Evolutionary conservation across 2,888 invertebrate genomes (phyloP).

Genomic region (Coelopa pilipes): DNA sequence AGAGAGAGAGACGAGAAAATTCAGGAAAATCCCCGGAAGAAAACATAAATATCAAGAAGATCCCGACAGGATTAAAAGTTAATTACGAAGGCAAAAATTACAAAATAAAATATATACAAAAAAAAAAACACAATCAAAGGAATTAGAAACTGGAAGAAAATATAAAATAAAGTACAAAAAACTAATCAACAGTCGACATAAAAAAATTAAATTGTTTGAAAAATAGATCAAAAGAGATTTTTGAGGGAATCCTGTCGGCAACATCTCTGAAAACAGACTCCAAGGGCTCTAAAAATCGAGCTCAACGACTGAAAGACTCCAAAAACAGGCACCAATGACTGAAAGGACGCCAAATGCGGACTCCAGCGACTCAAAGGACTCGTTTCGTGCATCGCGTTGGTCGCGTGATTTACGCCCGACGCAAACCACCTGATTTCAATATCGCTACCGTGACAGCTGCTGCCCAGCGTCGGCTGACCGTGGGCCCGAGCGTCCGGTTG

Average conservation of each 20-base stretch:
- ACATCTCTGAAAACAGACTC: too few species aligned
- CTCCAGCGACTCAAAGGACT: background rate
- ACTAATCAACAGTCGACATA: background rate
- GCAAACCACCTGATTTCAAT: conserved; percentile 28
- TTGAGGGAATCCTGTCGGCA: background rate
- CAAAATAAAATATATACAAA: conserved; percentile 3
- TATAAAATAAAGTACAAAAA: background rate
- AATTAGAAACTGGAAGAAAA: background rate
- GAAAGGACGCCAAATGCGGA: background rate
- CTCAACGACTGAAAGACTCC: background rate
- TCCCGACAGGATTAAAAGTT: too few species aligned
- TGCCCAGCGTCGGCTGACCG: conserved; percentile 46
- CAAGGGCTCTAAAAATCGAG: background rate
- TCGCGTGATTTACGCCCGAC: conserved; percentile 25
- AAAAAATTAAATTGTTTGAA: background rate
- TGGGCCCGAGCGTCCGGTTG: too few species aligned
- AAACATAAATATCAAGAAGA: background rate
- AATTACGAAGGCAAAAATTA: conserved; percentile 7
- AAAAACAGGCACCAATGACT: background rate
- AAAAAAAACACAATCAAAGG: background rate
- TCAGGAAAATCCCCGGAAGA: background rate
- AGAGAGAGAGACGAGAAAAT: background rate
- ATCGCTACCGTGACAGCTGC: conserved; percentile 16
- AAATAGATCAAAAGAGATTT: background rate
- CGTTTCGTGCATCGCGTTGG: conserved; percentile 2